These are phyloP conservation scores for Cecropterus lyciades DNA, from an alignment of 1,140 invertebrate species.

Conservation along the genomic window DNA sequence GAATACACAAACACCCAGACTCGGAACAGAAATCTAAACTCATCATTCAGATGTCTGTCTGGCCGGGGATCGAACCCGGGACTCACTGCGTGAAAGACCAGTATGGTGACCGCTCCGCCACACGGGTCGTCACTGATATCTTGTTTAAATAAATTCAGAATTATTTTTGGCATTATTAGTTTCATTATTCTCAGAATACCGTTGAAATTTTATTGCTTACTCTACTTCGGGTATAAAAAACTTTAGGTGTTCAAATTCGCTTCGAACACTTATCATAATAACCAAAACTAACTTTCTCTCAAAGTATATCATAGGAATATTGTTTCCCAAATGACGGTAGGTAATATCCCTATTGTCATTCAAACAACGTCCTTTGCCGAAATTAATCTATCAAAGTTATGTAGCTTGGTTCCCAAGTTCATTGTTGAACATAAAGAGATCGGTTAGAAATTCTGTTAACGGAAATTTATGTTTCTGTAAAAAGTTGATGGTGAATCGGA, in stretches of 20 bases:
- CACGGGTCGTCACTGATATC: too few relatives aligned
- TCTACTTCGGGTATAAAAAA: not conserved
- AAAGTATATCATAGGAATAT: conserved; percentile 18
- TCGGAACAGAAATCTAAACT: too few relatives aligned
- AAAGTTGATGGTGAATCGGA: not conserved
- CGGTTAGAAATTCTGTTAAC: not conserved
- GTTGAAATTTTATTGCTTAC: too few relatives aligned
- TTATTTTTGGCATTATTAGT: too few relatives aligned
- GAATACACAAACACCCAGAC: too few relatives aligned
- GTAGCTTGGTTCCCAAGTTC: conserved; percentile 16
- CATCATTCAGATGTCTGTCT: too few relatives aligned
- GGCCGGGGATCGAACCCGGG: too few relatives aligned
- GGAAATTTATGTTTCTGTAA: conserved; percentile 3
- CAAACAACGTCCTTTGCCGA: conserved; percentile 12
- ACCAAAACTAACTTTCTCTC: conserved; percentile 9
- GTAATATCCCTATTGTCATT: conserved; percentile 19
- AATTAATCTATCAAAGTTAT: conserved; percentile 18
- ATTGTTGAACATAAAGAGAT: conserved; percentile 23
- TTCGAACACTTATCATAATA: not conserved
- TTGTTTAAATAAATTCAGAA: too few relatives aligned
- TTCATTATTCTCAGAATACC: too few relatives aligned
- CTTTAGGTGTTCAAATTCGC: not conserved
- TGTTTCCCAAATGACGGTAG: conserved; percentile 1
- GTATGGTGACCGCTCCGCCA: too few relatives aligned
- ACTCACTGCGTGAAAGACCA: too few relatives aligned